phyloP scores from a whole-genome alignment of 2,113 vertebrate genomes.

The Petrocephalus microphthalmus region DNA sequence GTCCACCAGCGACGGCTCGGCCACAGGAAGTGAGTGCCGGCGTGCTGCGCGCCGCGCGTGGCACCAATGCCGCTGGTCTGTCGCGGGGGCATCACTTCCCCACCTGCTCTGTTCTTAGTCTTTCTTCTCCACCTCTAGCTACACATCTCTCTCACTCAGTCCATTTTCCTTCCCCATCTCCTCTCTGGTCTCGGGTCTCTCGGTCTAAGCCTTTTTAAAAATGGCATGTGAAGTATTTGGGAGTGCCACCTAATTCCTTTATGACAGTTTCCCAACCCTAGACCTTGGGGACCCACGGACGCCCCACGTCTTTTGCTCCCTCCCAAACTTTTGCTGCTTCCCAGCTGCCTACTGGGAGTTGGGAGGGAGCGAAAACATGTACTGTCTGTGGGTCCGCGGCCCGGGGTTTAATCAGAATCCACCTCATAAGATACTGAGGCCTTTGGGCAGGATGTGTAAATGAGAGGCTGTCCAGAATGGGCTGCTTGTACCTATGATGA shows the following conservation, averaged over 20 bases:
- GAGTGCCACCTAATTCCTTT: not conserved
- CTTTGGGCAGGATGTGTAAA: not conserved
- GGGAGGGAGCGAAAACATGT: not conserved
- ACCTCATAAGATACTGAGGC: not conserved
- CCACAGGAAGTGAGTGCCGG: constrained; percentile 62
- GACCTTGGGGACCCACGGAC: too few relatives aligned
- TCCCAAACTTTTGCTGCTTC: too few relatives aligned
- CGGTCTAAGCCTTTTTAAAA: not conserved
- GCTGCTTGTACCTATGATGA: not conserved
- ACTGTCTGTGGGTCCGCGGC: not conserved
- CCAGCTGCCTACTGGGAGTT: too few relatives aligned
- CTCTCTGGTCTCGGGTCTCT: not conserved
- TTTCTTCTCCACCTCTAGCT: not conserved
- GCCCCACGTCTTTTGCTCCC: too few relatives aligned
- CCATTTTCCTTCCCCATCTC: not conserved
- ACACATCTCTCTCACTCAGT: not conserved
- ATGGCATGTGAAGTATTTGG: not conserved
- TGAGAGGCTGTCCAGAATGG: not conserved
- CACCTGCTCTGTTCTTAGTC: not conserved
- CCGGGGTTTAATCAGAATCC: not conserved
- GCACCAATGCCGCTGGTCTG: not conserved
- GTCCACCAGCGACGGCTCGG: constrained; percentile 79
- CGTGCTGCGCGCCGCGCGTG: constrained; percentile 26
- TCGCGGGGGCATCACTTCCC: not conserved
- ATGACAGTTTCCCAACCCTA: too few relatives aligned